These are phyloP conservation scores for Ectemnius continuus DNA, from an alignment of 2,888 invertebrate genomes.

Conservation along the genomic window DNA sequence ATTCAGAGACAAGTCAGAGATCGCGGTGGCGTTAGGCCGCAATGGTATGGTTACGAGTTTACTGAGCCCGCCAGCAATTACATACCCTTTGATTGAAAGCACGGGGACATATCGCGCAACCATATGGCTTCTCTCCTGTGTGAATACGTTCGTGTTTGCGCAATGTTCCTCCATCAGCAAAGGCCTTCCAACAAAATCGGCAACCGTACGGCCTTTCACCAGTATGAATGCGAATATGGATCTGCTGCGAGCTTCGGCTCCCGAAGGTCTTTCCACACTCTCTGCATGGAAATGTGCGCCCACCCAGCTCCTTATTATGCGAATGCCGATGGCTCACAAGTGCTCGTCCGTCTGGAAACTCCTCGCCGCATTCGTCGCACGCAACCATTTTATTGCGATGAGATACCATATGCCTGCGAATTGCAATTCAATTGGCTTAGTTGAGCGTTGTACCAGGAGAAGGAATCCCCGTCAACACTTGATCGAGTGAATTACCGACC, in stretches of 20 bases:
- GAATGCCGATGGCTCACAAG: conserved; percentile 86
- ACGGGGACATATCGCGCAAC: conserved; percentile 91
- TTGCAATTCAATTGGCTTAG: neutral
- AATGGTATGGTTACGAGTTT: neutral
- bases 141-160: conserved; percentile 92
- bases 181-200: conserved; percentile 92
- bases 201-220: conserved; percentile 92
- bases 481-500: conserved; percentile 63
- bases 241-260: conserved; percentile 91
- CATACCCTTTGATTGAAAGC: conserved; percentile 89
- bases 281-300: conserved; percentile 87
- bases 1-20: conserved; percentile 7
- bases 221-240: conserved; percentile 91
- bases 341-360: conserved; percentile 85
- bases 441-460: no score
- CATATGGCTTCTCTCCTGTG: conserved; percentile 92
- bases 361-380: conserved; percentile 85
- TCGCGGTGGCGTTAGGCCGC: neutral
- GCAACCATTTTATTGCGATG: conserved; percentile 85
- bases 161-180: conserved; percentile 91
- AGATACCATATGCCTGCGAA: conserved; percentile 83
- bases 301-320: conserved; percentile 80
- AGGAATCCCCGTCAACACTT: no score
- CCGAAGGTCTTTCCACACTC: conserved; percentile 93
- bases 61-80: neutral